A percentile compares a stretch with the other conserved stretches of the same genome.
phyloP scores from a whole-genome alignment of 2,113 vertebrate species.

The Sterna hirundo region DNA sequence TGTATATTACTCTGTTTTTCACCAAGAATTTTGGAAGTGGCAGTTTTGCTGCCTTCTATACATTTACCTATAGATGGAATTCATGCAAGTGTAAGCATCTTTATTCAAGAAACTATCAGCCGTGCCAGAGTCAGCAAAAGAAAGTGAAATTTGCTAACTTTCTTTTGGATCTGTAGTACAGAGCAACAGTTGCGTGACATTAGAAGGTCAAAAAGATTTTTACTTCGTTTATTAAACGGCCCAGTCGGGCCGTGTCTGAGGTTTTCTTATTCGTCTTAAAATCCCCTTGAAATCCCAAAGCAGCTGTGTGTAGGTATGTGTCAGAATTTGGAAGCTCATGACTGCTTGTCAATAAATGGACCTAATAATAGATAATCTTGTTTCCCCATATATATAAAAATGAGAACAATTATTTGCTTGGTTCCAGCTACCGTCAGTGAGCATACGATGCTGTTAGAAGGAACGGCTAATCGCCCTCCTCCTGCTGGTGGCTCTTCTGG shows the following conservation, averaged over 20 bases:
- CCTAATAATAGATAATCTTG: neutral
- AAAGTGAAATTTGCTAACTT: neutral
- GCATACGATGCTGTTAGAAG: conserved; percentile 96
- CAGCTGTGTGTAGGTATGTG: neutral
- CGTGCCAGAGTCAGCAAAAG: neutral
- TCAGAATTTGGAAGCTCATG: neutral
- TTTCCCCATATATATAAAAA: neutral
- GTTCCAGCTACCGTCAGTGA: conserved; percentile 93
- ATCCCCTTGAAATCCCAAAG: neutral
- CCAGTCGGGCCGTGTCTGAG: neutral
- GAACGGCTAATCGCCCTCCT: conserved; percentile 84
- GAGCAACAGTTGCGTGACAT: neutral
- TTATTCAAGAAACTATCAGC: neutral
- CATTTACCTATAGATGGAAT: neutral
- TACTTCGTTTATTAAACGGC: neutral
- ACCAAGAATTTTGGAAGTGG: neutral
- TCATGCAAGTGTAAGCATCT: neutral
- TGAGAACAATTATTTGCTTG: neutral
- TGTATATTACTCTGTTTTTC: neutral
- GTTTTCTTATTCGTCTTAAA: neutral
- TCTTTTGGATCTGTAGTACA: neutral
- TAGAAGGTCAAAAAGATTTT: neutral
- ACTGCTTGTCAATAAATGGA: neutral
- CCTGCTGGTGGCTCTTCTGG: conserved; percentile 85
- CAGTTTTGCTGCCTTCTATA: neutral